Evolutionary conservation across 2,888 invertebrate species (phyloP).

Genomic region (Geotrupes spiniger): DNA sequence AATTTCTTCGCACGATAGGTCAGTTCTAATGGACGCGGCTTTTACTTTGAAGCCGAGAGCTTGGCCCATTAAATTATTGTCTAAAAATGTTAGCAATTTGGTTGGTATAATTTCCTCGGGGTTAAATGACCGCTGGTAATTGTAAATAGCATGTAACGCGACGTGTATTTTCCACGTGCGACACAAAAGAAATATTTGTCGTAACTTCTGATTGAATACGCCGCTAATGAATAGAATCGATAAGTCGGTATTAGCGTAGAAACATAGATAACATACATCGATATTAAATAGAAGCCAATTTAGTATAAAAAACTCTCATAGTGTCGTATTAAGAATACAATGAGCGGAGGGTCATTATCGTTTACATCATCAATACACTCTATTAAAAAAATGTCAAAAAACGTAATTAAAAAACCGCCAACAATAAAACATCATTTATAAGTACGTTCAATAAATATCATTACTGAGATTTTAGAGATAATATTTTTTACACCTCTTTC

Average conservation of each 20-base stretch:
- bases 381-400: slow-evolving; percentile 30
- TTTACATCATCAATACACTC: slow-evolving; percentile 26
- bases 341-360: slow-evolving; percentile 24
- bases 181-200: too few relatives aligned
- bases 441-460: slow-evolving; percentile 34
- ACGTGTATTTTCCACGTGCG: too few relatives aligned
- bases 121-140: too few relatives aligned
- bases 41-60: too few relatives aligned
- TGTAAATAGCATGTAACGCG: too few relatives aligned
- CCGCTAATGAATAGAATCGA: slow-evolving; percentile 1
- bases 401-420: slow-evolving; percentile 29
- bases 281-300: slow-evolving; percentile 25
- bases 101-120: too few relatives aligned
- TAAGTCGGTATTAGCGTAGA: slow-evolving; percentile 1
- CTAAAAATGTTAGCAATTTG: too few relatives aligned
- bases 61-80: too few relatives aligned
- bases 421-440: slow-evolving; percentile 30
- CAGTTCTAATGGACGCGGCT: too few relatives aligned
- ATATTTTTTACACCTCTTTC: slow-evolving; percentile 41
- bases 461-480: slow-evolving; percentile 33
- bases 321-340: slow-evolving; percentile 22
- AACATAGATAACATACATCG: slow-evolving; percentile 7
- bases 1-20: too few relatives aligned
- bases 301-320: slow-evolving; percentile 22
- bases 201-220: not conserved